A percentile compares a stretch with the other conserved stretches of the same genome.
Evolutionary conservation across 2,113 vertebrate species (phyloP).

Genomic region (Cygnus atratus): DNA sequence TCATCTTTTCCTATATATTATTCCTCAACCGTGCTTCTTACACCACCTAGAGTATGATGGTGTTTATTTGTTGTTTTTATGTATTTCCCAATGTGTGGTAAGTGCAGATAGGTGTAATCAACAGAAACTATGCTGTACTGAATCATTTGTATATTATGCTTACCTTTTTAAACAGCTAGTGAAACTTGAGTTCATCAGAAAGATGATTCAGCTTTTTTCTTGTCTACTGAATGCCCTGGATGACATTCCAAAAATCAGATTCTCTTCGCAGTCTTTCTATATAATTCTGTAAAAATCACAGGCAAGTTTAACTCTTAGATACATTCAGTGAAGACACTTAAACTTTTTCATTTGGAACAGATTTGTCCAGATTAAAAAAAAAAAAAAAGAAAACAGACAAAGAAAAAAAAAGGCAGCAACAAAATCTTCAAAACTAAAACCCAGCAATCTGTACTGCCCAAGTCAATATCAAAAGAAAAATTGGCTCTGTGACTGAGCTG

Average conservation of each 20-base stretch:
- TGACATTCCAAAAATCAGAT: not conserved
- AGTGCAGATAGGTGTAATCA: not conserved
- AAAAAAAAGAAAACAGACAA: not conserved
- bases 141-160: not conserved
- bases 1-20: not conserved
- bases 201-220: not conserved
- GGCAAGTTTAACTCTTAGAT: not conserved
- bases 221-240: not conserved
- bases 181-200: not conserved
- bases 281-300: not conserved
- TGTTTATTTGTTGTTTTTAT: not conserved
- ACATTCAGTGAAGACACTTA: not conserved
- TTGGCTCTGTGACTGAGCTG: not conserved
- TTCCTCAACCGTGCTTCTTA: not conserved
- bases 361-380: not conserved
- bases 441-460: not conserved
- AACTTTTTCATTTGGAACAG: not conserved
- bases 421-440: not conserved
- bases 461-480: conserved; percentile 9
- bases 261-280: not conserved
- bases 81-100: not conserved
- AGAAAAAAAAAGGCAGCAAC: not conserved
- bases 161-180: not conserved
- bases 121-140: not conserved
- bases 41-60: rapidly evolving